Base-by-base conservation (phyloP, 1,140 invertebrate genomes). In the Pectinophora gossypiella region DNA sequence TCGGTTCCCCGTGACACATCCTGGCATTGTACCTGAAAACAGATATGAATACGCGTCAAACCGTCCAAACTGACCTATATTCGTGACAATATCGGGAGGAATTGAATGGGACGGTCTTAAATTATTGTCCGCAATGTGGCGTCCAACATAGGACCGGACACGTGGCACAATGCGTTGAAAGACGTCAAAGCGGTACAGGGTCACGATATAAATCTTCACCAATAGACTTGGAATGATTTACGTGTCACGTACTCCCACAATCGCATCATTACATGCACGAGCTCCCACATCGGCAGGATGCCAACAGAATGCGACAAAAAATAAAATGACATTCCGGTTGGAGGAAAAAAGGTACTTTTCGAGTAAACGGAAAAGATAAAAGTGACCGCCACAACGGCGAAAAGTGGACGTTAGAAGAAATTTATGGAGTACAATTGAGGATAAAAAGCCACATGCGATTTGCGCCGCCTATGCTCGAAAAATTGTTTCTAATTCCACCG, bases 71-170 rank as follows among this genome's bases (percentile, higher is more conserved):
- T 48, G 55, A 51, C 54, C 58, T 56, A 61, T 18, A 52, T 56
- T 27, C 46, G 45, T 12, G 50, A 61, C 59, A 57, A 62, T 63
- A 56, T 48, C 54, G 57, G 52, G 35, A 56, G 47, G n/a, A n/a
- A 48, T 61, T 69, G 54, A 61, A 67, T 66, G 52, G 57, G 51
- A 59, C 52, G 54, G 42, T 51, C 59, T 58, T 64, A 63, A 68
- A 67, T 65, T 61, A 66, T 68, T 68, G 65, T 65, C n/a, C n/a
- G n/a, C n/a, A n/a, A n/a, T n/a, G 23, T 5, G 12, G 5, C 23
- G 23, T 12, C 23, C 23, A 27, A 27, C 23, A 27, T 12, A 12
- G 23, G 5, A 27, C 23, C 12, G n/a, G n/a, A n/a, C n/a, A 53
- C 21, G 47, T 51, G 53, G 48, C 27, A 69, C 61, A 69, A 68